Conservation (phyloP, 1,140 invertebrate species). For the Scaptodrosophila lebanonensis region DNA sequence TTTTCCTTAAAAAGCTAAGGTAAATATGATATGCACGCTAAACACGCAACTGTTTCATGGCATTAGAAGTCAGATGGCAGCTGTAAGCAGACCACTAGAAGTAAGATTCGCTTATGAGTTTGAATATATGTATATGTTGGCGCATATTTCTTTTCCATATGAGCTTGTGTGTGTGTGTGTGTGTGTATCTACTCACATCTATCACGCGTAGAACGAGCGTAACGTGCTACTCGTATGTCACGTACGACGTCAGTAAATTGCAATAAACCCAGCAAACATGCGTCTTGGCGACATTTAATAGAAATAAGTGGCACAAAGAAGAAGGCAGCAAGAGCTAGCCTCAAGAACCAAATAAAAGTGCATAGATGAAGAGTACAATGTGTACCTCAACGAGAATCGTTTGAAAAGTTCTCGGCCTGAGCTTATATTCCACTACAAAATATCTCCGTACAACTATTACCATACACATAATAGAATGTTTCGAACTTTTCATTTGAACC, state of each 20-base stretch:
- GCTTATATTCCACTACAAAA: too few relatives aligned
- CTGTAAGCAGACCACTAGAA: neutral
- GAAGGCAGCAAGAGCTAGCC: conserved; percentile 6
- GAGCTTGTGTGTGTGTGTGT: conserved; percentile 38
- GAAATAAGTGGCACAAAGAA: conserved; percentile 33
- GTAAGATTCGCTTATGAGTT: neutral
- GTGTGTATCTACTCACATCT: conserved; percentile 11
- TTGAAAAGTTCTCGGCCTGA: neutral
- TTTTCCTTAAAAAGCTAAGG: conserved; percentile 28
- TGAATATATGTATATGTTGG: neutral
- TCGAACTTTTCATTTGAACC: too few relatives aligned
- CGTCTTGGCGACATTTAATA: conserved; percentile 38
- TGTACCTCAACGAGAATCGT: neutral
- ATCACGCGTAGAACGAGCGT: conserved; percentile 44
- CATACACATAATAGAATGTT: too few relatives aligned
- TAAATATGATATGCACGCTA: conserved; percentile 16
- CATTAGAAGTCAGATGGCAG: neutral
- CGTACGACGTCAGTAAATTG: conserved; percentile 61
- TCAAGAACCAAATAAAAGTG: neutral
- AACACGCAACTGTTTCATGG: conserved; percentile 3
- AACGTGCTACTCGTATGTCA: conserved; percentile 61
- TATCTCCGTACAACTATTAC: too few relatives aligned
- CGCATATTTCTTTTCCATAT: neutral
- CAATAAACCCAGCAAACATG: conserved; percentile 43
- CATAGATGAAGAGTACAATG: neutral